Evolutionary conservation across 2,797 vertebrate species (phyloP).

Genomic region (Columba guinea): DNA sequence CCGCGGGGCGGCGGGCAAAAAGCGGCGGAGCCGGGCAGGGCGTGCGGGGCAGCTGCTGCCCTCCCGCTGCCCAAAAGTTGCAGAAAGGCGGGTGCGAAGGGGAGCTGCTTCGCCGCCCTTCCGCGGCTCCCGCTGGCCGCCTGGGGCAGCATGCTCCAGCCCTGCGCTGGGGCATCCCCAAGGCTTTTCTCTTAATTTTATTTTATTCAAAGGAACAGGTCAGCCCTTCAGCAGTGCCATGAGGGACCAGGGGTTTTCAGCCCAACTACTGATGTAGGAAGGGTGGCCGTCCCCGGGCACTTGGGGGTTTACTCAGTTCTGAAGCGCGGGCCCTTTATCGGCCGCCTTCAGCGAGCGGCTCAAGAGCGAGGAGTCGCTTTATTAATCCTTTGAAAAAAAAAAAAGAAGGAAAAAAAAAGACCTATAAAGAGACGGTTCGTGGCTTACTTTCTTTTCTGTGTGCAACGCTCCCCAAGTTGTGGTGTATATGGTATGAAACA

Average conservation of each 20-base stretch:
- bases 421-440: not conserved
- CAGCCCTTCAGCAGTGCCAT: not conserved
- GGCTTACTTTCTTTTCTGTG: not conserved
- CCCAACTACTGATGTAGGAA: not conserved
- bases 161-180: not conserved
- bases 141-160: not conserved
- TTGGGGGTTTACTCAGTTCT: not conserved
- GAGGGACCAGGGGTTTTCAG: not conserved
- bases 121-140: not conserved
- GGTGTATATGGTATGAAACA: not conserved
- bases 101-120: not conserved
- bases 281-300: not conserved
- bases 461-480: not conserved
- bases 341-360: not conserved
- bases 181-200: not conserved
- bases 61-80: slow-evolving; percentile 1
- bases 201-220: not conserved
- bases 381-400: not conserved
- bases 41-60: not conserved
- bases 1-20: not conserved
- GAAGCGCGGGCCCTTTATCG: not conserved
- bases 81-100: not conserved
- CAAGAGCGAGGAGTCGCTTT: not conserved
- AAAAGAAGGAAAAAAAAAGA: not conserved
- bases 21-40: not conserved